Evolutionary conservation across 2,113 vertebrate species (phyloP), one percentile per base, ranked within the genome.

Genomic region (Henicopernis longicauda): DNA sequence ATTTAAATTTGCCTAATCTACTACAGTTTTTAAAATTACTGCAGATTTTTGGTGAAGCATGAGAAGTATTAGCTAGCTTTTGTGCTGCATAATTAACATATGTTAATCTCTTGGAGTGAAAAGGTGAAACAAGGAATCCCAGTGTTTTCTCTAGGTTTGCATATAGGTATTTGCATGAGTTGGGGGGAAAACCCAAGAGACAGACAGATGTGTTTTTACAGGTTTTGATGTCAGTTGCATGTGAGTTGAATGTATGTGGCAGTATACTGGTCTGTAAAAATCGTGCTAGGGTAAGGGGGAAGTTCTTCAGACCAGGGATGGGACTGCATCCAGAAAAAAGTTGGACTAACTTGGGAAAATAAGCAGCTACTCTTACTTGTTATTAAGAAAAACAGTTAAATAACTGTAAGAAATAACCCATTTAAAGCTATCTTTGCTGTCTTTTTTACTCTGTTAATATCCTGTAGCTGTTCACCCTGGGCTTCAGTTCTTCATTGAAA

Each of bases 391-490:
- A n/a, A n/a, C n/a, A n/a, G n/a, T n/a, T n/a, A n/a, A n/a, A 58
- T 73, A 76, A 79, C 34, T 47, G 47, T 89, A 81, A 95, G 90
- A 94, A 91, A 66, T 91, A 94, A 90, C 55, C 59, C 40, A 81
- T 83, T 81, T 87, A 95, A 90, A 77, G 57, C 92, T 97, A 49
- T 92, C 86, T 96, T 96, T 98, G 29, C 66, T 97, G 66, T 94
- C 90, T 96, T 63, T 97, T 90, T 97, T 97, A 95, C 73, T 97
- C 79, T 49, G 4, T 95, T 78, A 95, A 85, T 96, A 82, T 70
- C 50, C 78, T 89, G n/a, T 93, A 90, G 89, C 89, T 97, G 2
- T 55, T 92, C 74, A 94, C 72, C 42, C n/a, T 72, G 54, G 32
- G 45, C 34, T 67, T 67, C 55, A 94, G 34, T 85, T 89, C 78